phyloP scores from a whole-genome alignment of 2,113 vertebrate species.

The Australoheros scitulus region DNA sequence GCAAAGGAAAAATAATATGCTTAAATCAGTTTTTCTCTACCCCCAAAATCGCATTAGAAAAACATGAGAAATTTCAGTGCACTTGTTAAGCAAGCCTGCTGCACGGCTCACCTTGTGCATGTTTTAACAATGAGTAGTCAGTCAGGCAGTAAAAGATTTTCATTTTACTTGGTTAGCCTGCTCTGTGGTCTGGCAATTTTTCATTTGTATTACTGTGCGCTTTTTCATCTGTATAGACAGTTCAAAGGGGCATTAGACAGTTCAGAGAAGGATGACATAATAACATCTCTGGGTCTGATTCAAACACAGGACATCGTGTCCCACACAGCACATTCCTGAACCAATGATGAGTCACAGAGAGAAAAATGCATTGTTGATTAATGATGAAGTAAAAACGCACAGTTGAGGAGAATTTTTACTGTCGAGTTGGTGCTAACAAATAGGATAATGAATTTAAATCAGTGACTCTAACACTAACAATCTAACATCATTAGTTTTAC shows the following conservation, averaged over 20 bases:
- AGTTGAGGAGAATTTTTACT: not conserved
- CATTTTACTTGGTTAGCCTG: slow-evolving; percentile 3
- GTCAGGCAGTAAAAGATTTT: slow-evolving; percentile 12
- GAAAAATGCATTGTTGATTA: slow-evolving; percentile 17
- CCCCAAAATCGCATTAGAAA: not conserved
- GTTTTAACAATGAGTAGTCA: slow-evolving; percentile 1
- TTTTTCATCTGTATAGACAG: slow-evolving; percentile 4
- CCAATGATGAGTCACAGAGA: not conserved
- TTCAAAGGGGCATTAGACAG: slow-evolving; percentile 5
- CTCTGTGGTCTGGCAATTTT: slow-evolving; percentile 6
- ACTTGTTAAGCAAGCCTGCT: not conserved
- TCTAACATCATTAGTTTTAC: not conserved
- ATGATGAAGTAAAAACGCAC: slow-evolving; percentile 10
- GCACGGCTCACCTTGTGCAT: not conserved
- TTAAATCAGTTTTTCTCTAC: not conserved
- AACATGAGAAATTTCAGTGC: not conserved
- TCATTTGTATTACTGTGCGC: slow-evolving; percentile 2
- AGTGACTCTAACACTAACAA: not conserved
- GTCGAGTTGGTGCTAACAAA: not conserved
- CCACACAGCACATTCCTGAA: not conserved
- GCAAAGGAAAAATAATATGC: not conserved
- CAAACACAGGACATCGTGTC: slow-evolving; percentile 3
- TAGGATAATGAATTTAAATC: not conserved
- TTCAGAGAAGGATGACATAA: slow-evolving; percentile 40
- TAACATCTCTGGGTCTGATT: slow-evolving; percentile 18